Percentiles rank a stretch among this genome's conserved stretches.
These are phyloP conservation scores for Cynaeus angustus DNA, from an alignment of 2,888 invertebrate species.

Conservation along the genomic window DNA sequence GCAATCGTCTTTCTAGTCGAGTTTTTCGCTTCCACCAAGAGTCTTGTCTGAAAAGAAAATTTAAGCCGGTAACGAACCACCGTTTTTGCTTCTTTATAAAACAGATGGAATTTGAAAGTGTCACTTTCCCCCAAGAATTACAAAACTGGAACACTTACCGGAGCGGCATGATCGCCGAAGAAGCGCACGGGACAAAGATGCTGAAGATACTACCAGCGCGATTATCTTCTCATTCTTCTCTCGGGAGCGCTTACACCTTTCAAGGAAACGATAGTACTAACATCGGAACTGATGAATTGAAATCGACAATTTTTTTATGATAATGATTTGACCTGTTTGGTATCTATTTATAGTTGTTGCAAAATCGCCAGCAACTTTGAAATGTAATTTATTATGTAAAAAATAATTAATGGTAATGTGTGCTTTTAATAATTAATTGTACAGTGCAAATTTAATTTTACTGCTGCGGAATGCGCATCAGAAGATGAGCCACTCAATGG, in stretches of 20 bases:
- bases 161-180: slow-evolving; percentile 30
- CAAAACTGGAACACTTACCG: slow-evolving; percentile 37
- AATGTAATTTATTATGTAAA: slow-evolving; percentile 35
- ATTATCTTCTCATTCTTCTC: slow-evolving; percentile 27
- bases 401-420: slow-evolving; percentile 39
- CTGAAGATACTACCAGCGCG: slow-evolving; percentile 14
- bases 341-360: slow-evolving; percentile 44
- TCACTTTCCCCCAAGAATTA: slow-evolving; percentile 17
- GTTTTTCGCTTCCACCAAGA: slow-evolving; percentile 73
- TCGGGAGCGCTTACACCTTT: slow-evolving; percentile 6
- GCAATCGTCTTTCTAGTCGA: slow-evolving; percentile 77
- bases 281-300: slow-evolving; percentile 34
- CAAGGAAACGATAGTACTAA: slow-evolving; percentile 8
- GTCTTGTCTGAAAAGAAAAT: slow-evolving; percentile 49
- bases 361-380: slow-evolving; percentile 36
- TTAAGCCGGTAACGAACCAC: no score
- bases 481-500: neutral
- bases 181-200: slow-evolving; percentile 22
- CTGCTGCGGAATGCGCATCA: neutral
- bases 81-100: neutral
- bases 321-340: slow-evolving; percentile 46
- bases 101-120: slow-evolving; percentile 4
- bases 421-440: slow-evolving; percentile 25
- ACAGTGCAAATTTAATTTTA: no score
- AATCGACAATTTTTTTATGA: slow-evolving; percentile 42